phyloP scores from a whole-genome alignment of 2,888 invertebrate species.

The Barypeithes pellucidus region DNA sequence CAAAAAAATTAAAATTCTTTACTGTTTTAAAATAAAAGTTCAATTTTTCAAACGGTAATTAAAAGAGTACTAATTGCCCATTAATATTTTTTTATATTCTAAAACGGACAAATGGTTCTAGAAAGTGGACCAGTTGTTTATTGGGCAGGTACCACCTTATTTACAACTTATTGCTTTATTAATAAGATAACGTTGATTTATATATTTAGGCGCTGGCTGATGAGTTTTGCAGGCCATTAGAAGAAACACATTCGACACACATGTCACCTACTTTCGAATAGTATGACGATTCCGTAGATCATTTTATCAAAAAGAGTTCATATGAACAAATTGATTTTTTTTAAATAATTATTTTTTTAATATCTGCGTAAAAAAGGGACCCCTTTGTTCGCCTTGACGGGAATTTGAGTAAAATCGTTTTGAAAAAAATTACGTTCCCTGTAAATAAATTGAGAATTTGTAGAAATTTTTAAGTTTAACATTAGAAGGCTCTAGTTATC shows the following conservation, averaged over 20 bases:
- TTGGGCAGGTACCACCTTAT: not conserved
- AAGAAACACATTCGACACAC: not conserved
- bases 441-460: no score
- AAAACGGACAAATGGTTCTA: not conserved
- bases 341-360: no score
- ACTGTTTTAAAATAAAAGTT: not conserved
- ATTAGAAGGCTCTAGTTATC: no score
- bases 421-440: no score
- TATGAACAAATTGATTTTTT: no score
- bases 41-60: conserved; percentile 10
- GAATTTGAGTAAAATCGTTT: no score
- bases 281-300: no score
- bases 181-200: not conserved
- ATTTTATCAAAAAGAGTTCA: no score
- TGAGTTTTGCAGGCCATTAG: not conserved
- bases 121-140: conserved; percentile 8
- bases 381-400: no score
- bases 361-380: no score
- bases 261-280: not conserved
- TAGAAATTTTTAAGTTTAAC: no score
- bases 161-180: not conserved
- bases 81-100: not conserved
- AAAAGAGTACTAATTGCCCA: not conserved
- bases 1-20: no score
- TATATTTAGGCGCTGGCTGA: not conserved